Base-by-base conservation (phyloP, 2,888 invertebrate genomes). In the Temnothorax unifasciatus region DNA sequence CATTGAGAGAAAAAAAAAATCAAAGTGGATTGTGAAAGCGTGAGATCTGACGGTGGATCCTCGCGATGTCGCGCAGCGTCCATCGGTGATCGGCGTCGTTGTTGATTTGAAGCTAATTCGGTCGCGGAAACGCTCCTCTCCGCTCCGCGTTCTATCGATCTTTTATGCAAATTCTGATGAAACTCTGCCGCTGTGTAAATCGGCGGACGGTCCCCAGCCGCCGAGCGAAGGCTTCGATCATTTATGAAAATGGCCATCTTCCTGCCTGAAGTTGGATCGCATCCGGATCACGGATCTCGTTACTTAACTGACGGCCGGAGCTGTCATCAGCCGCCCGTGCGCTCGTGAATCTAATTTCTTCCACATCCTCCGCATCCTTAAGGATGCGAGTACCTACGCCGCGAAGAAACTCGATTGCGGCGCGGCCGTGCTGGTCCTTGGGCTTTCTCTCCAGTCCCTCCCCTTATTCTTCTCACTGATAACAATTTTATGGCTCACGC, bases 201-300 rank as follows among this genome's bases (percentile, higher is more conserved):
- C 47, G 21, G 38, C 38, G 3, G 29, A 34, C 34, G 34, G 34
- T 34, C 34, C 50, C 57, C 13, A 29, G n/a, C n/a, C 15, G 13
- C 50, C 18, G 61, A 47, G 41, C 29, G 25, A n/a, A 1, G 13
- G 57, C 77, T 71, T 71, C 59, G 69, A 71, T 79, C 47, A 71
- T 57, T 69, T 57, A 77, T 71, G 79, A 71, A 79, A 71, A 79
- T 79, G 59, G 71, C 69, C 47, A 71, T 15, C 59, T 71, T 79
- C 79, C 71, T 41, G 79, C 47, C 71, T 25, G 47, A 57, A 69
- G 57, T 59, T 59, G n/a, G 8, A 79, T 69, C 79, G n/a, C 57
- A 79, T 79, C 79, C 69, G 79, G 47, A 69, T 79, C 79, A 69
- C 69, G 79, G 47, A 69, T 79, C 79, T 64, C 82, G 41, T 82